Evolutionary conservation across 53 echinoderm and acorn worm species (phyloP), one percentile per base, ranked within the genome.

Genomic region (Paracentrotus lividus): DNA sequence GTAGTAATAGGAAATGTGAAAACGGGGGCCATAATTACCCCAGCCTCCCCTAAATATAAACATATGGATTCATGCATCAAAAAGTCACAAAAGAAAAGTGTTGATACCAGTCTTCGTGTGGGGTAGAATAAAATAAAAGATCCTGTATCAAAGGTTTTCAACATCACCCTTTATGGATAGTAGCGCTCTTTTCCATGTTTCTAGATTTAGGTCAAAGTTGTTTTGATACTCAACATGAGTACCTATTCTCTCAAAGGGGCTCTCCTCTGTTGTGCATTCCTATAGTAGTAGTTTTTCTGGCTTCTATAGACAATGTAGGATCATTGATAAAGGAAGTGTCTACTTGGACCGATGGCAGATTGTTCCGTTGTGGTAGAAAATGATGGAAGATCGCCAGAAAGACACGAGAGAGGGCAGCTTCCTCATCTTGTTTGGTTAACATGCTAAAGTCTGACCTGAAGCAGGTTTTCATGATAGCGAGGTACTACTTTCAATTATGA

Each of bases 371-470:
- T 72, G 81, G 81, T 81, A 26, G 3, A 72, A n/a, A 81, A n/a
- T 81, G 81, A 81, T 81, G 44, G 81, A 81, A 81, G 81, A 81
- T 81, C n/a, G 47, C 81, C 81, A 81, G 81, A 45, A 26, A 81
- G 81, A 81, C 47, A 23, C 47, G 47, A n/a, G 47, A 38, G 81
- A 47, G 26, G 27, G 81, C 47, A 49, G 81, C 47, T 78, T 47
- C 26, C 81, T 27, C 26, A 10, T 47, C 81, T 81, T 47, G 47
- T 81, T 81, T 81, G 49, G 81, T 81, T 81, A n/a, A 47, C 2
- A 14, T 81, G 27, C 72, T 72, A 72, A 26, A 47, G 45, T 81
- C 45, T 81, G 81, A 81, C 45, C 81, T 81, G 81, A 49, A 81
- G 49, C 81, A 81, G 81, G n/a, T 47, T 81, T n/a, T 81, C 47